Evolutionary conservation across 2,888 invertebrate genomes (phyloP), one percentile per base, ranked within the genome.

Genomic region (Allophyes oxyacanthae): DNA sequence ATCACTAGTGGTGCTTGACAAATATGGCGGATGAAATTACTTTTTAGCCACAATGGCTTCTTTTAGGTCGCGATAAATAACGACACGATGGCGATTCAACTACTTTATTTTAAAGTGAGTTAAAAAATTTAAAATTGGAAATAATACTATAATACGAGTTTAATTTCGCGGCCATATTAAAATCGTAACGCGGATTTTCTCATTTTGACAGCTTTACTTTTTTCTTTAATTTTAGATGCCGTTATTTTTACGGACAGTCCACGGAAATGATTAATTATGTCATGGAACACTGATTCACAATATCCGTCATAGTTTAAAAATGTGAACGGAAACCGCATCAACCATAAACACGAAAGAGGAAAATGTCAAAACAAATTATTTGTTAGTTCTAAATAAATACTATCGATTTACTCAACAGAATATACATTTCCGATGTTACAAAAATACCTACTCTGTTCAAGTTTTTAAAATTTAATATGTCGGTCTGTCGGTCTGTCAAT

Each of bases 141-240:
- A 60, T 42, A 42, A 41, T 53, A 48, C 42, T 62, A 60, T 42
- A 42, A 41, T 53, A 48, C 42, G 14, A 36, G 36, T 43, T 40
- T 9, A 66, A 54, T 64, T 46, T 48, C 25, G 40, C 49, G 52
- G 62, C 62, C 71, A 74, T 77, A 40, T 70, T 67, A 43, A 53
- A 56, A 32, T 61, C 8, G 28, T 45, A 46, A 40, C 8, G 7
- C 8, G 7, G 11, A 14, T 33, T 28, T 28, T 48, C 6, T 33
- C 11, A 32, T 46, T 57, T 57, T 63, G 75, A 66, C 64, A 53
- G 32, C 26, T 43, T 28, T 30, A 15, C n/a, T 43, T 42, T 36
- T 45, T 37, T 20, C 6, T 42, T 70, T 36, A 33, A 9, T 36
- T 26, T 41, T 59, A 8, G 14, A 15, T n/a, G 49, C 50, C 49